A percentile compares a stretch with the other conserved stretches of the same genome.
Evolutionary conservation across 2,888 invertebrate species (phyloP).

Genomic region (Cheilosia grossa): DNA sequence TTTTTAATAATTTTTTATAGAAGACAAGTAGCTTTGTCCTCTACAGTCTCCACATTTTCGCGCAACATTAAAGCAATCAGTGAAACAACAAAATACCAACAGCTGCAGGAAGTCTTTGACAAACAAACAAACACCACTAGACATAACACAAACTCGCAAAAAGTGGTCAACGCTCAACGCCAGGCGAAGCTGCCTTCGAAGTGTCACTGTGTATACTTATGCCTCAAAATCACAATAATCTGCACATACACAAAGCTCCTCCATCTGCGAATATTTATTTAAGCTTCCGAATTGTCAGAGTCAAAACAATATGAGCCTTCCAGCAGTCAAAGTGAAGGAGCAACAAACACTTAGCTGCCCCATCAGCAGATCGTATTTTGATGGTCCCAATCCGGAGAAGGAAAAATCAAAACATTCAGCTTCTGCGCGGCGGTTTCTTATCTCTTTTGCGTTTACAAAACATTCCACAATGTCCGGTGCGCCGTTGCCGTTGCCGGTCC

Average conservation of each 20-base stretch:
- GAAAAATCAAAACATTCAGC: constrained; percentile 21
- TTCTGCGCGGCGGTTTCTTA: constrained; percentile 48
- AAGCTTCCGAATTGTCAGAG: constrained; percentile 67
- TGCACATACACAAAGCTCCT: constrained; percentile 31
- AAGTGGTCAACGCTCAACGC: no score
- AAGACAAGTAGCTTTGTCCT: no score
- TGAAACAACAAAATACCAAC: no score
- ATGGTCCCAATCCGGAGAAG: constrained; percentile 19
- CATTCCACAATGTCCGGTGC: constrained; percentile 55
- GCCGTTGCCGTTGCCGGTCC: not conserved
- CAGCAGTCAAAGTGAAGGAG: constrained; percentile 19
- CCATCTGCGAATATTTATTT: constrained; percentile 56
- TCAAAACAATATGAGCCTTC: constrained; percentile 54
- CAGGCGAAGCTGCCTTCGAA: no score
- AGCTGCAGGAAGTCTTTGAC: no score
- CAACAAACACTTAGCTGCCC: constrained; percentile 34
- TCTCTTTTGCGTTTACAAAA: constrained; percentile 46
- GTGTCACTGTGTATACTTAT: no score
- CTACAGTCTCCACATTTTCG: no score
- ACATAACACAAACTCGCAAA: no score
- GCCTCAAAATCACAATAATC: constrained; percentile 23
- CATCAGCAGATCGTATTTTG: constrained; percentile 61
- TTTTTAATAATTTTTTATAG: no score
- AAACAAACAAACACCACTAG: no score
- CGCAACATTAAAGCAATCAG: no score